Percentiles rank a stretch among this genome's conserved stretches.
Conservation (phyloP, 1,140 invertebrate genomes). For the Drosophila ercepeae region DNA sequence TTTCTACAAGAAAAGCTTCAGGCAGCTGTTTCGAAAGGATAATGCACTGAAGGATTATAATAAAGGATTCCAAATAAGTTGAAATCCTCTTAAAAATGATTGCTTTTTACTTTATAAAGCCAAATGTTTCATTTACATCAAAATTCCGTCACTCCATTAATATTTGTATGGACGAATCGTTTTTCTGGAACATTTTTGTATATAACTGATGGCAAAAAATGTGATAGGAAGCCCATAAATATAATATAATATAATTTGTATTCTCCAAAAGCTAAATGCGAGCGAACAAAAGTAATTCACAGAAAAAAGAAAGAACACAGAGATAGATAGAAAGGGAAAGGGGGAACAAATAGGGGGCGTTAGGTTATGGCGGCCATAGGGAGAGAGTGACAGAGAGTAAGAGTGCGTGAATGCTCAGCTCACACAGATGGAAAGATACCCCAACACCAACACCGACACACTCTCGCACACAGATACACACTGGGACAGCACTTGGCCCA, state of each 20-base stretch:
- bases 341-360: background rate
- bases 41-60: background rate
- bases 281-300: constrained; percentile 20
- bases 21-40: background rate
- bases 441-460: background rate
- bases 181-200: background rate
- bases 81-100: background rate
- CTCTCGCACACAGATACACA: constrained; percentile 17
- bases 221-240: constrained; percentile 34
- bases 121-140: background rate
- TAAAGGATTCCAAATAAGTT: background rate
- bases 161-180: background rate
- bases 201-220: constrained; percentile 3
- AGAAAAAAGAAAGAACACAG: constrained; percentile 4
- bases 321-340: background rate
- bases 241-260: constrained; percentile 24
- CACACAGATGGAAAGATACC: constrained; percentile 27
- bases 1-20: constrained; percentile 36
- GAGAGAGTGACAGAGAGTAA: constrained; percentile 31
- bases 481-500: constrained; percentile 83
- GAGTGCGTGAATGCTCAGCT: constrained; percentile 23
- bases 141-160: background rate
- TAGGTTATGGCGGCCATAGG: background rate
- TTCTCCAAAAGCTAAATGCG: constrained; percentile 38
- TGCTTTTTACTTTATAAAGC: no score